Conservation (phyloP, 2,113 vertebrate genomes). For the Pseudopipra pipra region DNA sequence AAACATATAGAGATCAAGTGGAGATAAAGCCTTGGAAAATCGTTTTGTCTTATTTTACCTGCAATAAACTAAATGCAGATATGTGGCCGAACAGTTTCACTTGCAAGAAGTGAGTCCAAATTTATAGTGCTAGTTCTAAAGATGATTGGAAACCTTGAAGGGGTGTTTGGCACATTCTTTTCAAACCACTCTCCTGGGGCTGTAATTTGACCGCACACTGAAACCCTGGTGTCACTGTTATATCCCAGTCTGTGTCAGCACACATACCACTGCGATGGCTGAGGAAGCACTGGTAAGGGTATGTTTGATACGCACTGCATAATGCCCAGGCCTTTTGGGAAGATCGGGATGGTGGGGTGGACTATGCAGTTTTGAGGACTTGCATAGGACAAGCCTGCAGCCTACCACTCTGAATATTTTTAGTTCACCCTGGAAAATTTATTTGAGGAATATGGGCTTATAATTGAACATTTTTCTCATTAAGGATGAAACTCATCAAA, state of each 20-base stretch:
- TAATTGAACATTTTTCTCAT: not conserved
- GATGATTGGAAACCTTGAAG: not conserved
- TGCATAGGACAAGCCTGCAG: not conserved
- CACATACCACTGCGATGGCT: rapidly evolving
- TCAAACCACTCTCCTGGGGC: not conserved
- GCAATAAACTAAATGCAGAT: not conserved
- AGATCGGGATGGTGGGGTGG: not conserved
- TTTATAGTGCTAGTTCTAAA: not conserved
- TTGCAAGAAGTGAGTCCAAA: not conserved
- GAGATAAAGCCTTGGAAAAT: not conserved
- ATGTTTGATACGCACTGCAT: rapidly evolving
- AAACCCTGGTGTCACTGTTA: not conserved
- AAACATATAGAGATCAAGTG: not conserved
- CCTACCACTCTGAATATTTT: not conserved
- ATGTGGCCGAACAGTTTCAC: not conserved
- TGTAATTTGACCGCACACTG: not conserved
- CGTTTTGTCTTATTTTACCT: rapidly evolving
- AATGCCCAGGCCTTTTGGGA: not conserved
- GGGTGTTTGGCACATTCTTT: not conserved
- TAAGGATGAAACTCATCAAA: not conserved
- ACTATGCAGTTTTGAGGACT: not conserved
- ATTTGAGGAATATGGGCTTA: not conserved
- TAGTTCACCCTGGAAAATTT: not conserved
- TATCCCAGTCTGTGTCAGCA: not conserved
- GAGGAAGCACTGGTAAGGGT: not conserved